Conservation (phyloP, 2,888 invertebrate species). For the Campopleginae sp. region DNA sequence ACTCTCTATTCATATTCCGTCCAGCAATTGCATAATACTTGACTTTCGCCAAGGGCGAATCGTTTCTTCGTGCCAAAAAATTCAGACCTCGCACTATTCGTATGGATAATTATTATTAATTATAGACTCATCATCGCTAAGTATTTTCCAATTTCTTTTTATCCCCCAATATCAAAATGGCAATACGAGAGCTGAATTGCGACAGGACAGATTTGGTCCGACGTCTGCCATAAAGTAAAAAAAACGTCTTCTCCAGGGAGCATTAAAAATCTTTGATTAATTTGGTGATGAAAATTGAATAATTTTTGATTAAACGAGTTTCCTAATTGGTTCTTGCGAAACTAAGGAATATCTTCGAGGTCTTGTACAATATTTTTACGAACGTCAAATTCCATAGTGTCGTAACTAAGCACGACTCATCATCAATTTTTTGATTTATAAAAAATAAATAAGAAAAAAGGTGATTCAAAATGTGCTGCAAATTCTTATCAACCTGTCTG, state of each 20-base stretch:
- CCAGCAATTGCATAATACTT: not conserved
- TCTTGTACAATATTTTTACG: not conserved
- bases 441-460: not conserved
- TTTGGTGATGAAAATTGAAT: not conserved
- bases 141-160: not conserved
- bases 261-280: not conserved
- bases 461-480: not conserved
- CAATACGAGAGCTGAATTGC: not conserved
- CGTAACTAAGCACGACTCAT: not conserved
- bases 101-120: not conserved
- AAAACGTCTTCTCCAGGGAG: constrained; percentile 40
- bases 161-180: not conserved
- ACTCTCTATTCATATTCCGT: not conserved
- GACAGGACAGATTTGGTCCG: not conserved
- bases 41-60: constrained; percentile 8
- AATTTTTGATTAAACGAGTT: not conserved
- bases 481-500: not conserved
- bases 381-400: not conserved
- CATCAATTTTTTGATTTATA: too few relatives aligned
- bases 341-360: not conserved
- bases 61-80: constrained; percentile 11
- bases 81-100: not conserved
- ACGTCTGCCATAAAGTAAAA: not conserved
- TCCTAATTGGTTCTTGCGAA: not conserved
- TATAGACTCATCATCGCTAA: not conserved